A percentile compares a stretch with the other conserved stretches of the same genome.
phyloP scores from a whole-genome alignment of 2,888 invertebrate genomes.

The Caenorhabditis doughertyi region DNA sequence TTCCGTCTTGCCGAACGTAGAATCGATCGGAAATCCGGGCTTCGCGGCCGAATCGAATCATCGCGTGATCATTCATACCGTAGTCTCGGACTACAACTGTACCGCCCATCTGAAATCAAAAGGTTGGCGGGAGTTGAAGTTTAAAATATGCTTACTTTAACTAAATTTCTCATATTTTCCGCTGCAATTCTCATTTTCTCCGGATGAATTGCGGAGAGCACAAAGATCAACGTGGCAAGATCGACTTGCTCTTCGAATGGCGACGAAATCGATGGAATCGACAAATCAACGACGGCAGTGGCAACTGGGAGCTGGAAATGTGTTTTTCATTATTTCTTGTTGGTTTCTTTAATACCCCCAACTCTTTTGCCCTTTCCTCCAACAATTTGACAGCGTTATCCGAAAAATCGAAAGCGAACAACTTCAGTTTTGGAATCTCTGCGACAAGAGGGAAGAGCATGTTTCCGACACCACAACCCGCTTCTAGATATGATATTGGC shows the following conservation, averaged over 20 bases:
- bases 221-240: slow-evolving; percentile 93
- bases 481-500: slow-evolving; percentile 86
- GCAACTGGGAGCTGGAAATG: slow-evolving; percentile 57
- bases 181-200: slow-evolving; percentile 87
- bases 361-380: slow-evolving; percentile 70
- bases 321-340: not conserved
- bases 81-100: slow-evolving; percentile 93
- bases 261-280: slow-evolving; percentile 55
- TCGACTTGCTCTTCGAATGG: slow-evolving; percentile 87
- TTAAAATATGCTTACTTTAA: slow-evolving; percentile 61
- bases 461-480: slow-evolving; percentile 98
- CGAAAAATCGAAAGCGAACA: slow-evolving; percentile 81
- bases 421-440: slow-evolving; percentile 87
- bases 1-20: slow-evolving; percentile 97
- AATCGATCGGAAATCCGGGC: slow-evolving; percentile 92
- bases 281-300: slow-evolving; percentile 83
- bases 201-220: slow-evolving; percentile 95
- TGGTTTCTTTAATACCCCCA: slow-evolving; percentile 42
- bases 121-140: not conserved
- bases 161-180: slow-evolving; percentile 86
- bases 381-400: slow-evolving; percentile 77
- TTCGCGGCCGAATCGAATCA: slow-evolving; percentile 93
- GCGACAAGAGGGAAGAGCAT: slow-evolving; percentile 93
- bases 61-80: slow-evolving; percentile 96
- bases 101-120: slow-evolving; percentile 86